phyloP scores from a whole-genome alignment of 1,140 invertebrate genomes.

The Paraescarpia echinospica region DNA sequence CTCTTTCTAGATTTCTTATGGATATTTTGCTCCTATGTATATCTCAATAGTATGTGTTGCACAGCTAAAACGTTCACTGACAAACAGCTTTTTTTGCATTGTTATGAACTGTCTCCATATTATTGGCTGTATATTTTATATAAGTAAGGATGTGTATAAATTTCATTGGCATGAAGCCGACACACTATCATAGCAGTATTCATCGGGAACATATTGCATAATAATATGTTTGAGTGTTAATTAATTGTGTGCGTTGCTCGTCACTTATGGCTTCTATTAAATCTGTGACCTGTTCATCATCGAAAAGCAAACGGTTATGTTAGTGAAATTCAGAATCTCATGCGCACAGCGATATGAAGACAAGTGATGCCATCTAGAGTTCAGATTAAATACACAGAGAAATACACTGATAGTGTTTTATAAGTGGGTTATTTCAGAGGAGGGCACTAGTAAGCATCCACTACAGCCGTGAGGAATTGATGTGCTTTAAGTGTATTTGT shows the following conservation, averaged over 20 bases:
- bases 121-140: constrained; percentile 1
- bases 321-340: neutral
- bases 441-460: neutral
- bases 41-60: neutral
- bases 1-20: neutral
- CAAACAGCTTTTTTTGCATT: neutral
- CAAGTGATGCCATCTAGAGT: neutral
- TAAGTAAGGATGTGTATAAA: constrained; percentile 1
- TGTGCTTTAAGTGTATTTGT: too few relatives aligned
- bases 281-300: neutral
- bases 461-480: neutral
- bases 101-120: neutral
- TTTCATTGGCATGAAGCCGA: neutral
- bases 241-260: neutral
- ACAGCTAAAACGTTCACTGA: neutral
- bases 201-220: neutral
- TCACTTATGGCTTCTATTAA: neutral
- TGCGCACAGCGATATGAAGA: neutral
- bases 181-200: neutral
- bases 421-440: neutral
- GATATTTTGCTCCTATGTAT: neutral
- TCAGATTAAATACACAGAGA: neutral
- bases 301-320: neutral
- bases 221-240: neutral
- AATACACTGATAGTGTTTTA: neutral